A percentile compares a stretch with the other conserved stretches of the same genome.
phyloP scores from a whole-genome alignment of 1,140 invertebrate genomes.

The Hylyphantes graminicola region DNA sequence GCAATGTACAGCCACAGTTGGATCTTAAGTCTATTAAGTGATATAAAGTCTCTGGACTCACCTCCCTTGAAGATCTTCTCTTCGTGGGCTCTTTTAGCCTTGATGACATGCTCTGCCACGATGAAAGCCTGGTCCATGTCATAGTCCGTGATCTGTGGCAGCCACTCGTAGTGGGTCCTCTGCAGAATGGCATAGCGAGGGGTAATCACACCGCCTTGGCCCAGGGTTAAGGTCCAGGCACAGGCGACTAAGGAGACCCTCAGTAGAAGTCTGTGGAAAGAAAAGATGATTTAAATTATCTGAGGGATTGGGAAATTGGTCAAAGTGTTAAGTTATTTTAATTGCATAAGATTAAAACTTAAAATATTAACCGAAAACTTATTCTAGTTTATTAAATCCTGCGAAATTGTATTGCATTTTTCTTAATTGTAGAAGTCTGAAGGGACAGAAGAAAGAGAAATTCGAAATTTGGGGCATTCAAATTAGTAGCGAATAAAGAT shows the following conservation, averaged over 20 bases:
- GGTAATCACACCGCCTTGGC: conserved; percentile 48
- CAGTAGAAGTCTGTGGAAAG: conserved; percentile 18
- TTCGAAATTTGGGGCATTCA: too few species aligned
- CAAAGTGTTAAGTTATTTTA: too few species aligned
- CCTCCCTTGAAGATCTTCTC: conserved; percentile 56
- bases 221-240: conserved; percentile 13
- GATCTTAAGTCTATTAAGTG: too few species aligned
- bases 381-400: too few species aligned
- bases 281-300: background rate
- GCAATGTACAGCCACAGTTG: too few species aligned
- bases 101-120: conserved; percentile 49
- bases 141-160: conserved; percentile 47
- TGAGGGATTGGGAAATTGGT: background rate
- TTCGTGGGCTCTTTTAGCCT: conserved; percentile 50
- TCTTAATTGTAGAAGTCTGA: too few species aligned
- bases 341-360: too few species aligned
- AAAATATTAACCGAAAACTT: too few species aligned
- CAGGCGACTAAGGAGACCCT: conserved; percentile 29
- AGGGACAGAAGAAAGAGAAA: too few species aligned
- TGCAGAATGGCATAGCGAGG: conserved; percentile 54
- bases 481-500: too few species aligned
- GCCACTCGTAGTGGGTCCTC: conserved; percentile 52
- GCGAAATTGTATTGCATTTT: too few species aligned
- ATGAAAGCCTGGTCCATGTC: conserved; percentile 56
- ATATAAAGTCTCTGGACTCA: background rate